A percentile compares a stretch with the other conserved stretches of the same genome.
These are phyloP conservation scores for Phataginus tricuspis DNA, from an alignment of 2,797 vertebrate genomes.

Conservation along the genomic window DNA sequence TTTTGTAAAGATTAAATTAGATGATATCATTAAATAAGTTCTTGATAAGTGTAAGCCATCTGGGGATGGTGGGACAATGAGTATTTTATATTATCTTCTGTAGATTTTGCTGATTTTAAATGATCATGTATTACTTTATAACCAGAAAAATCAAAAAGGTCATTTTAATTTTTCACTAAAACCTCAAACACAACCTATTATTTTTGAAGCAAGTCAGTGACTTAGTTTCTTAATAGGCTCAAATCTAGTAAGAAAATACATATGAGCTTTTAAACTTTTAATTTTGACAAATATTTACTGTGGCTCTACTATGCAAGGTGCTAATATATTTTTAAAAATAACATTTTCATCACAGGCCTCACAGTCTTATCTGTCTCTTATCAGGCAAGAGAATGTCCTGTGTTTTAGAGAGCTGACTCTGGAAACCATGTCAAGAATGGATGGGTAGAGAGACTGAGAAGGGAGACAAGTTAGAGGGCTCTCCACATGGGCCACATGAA, in stretches of 20 bases:
- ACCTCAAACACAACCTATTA: neutral
- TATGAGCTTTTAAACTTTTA: neutral
- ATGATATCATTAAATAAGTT: slow-evolving; percentile 36
- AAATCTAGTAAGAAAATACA: neutral
- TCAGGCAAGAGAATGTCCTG: neutral
- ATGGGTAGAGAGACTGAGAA: neutral
- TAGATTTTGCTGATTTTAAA: slow-evolving; percentile 24
- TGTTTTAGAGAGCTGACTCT: neutral
- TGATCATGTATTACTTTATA: slow-evolving; percentile 31
- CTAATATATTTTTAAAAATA: neutral
- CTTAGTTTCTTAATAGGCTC: neutral
- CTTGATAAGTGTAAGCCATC: neutral
- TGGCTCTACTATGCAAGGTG: neutral
- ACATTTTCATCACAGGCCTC: neutral
- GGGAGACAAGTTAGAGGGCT: neutral
- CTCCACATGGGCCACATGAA: neutral
- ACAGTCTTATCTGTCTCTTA: neutral
- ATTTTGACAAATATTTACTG: neutral
- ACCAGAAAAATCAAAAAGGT: neutral
- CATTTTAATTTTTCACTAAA: slow-evolving; percentile 9
- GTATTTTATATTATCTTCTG: slow-evolving; percentile 30
- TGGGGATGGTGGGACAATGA: neutral
- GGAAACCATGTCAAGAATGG: neutral
- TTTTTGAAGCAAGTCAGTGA: slow-evolving; percentile 45
- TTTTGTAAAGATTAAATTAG: slow-evolving; percentile 43